A percentile compares a stretch with the other conserved stretches of the same genome.
These are phyloP conservation scores for Scaptomyza hsui DNA, from an alignment of 1,140 invertebrate species.

Conservation along the genomic window DNA sequence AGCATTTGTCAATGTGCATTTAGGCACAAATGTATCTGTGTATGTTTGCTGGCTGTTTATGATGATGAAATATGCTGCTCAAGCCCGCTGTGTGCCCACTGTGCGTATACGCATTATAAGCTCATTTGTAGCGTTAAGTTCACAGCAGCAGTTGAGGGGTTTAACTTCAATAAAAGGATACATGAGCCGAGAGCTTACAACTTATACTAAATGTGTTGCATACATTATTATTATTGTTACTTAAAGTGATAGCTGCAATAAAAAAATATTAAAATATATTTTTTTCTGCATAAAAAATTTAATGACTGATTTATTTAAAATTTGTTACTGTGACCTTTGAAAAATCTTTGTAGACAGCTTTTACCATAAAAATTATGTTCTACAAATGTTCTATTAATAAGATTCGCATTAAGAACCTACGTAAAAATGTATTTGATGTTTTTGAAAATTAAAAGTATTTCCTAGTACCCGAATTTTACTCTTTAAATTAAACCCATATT, in stretches of 20 bases:
- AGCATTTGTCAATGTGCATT: slow-evolving; percentile 52
- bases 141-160: slow-evolving; percentile 5
- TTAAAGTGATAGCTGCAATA: not conserved
- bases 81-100: slow-evolving; percentile 37
- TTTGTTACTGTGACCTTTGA: not conserved
- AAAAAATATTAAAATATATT: not conserved
- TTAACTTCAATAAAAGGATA: slow-evolving; percentile 25
- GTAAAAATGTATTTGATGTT: too few relatives aligned
- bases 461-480: too few relatives aligned
- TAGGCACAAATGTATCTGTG: slow-evolving; percentile 5
- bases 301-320: not conserved
- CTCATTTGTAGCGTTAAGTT: slow-evolving; percentile 38
- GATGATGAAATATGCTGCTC: slow-evolving; percentile 18
- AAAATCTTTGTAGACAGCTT: too few relatives aligned
- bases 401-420: too few relatives aligned
- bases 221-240: not conserved
- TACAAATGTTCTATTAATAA: too few relatives aligned
- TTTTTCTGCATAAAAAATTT: not conserved
- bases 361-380: too few relatives aligned
- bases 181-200: slow-evolving; percentile 9
- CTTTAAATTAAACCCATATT: too few relatives aligned
- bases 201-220: not conserved
- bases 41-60: slow-evolving; percentile 8
- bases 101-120: slow-evolving; percentile 43
- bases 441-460: too few relatives aligned